These are phyloP conservation scores for Spongilla lacustris DNA, from an alignment of 37 sponge, comb jelly and placozoan genomes.

Conservation along the genomic window DNA sequence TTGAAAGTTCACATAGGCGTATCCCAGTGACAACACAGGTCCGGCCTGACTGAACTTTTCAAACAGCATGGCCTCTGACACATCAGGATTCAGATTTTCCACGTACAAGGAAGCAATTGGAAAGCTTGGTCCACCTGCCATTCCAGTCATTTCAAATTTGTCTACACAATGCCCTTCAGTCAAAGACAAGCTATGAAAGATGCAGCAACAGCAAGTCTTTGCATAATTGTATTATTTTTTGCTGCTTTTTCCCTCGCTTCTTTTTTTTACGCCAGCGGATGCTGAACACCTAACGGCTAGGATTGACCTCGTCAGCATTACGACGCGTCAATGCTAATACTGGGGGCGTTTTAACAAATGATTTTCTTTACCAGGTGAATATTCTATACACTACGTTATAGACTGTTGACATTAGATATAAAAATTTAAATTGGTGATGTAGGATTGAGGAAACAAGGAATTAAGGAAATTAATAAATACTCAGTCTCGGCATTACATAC, in stretches of 20 bases:
- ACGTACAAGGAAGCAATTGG: constrained; percentile 94
- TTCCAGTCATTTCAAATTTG: background rate
- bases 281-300: no score
- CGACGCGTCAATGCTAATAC: no score
- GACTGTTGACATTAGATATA: no score
- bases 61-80: constrained; percentile 95
- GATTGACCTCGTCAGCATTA: no score
- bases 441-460: no score
- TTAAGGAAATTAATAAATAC: no score
- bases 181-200: background rate
- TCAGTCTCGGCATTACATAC: no score
- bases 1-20: constrained; percentile 99
- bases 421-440: no score
- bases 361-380: no score
- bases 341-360: no score
- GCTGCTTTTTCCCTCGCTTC: constrained; percentile 15
- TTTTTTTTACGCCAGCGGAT: constrained; percentile 20
- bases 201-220: background rate
- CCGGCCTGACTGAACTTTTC: constrained; percentile 97
- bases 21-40: constrained; percentile 96
- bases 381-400: no score
- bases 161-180: no score
- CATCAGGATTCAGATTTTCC: constrained; percentile 92
- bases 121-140: constrained; percentile 43
- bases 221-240: constrained; percentile 22